Evolutionary conservation across 2,113 vertebrate species (phyloP), one percentile per base, ranked within the genome.

Genomic region (Takifugu bimaculatus): DNA sequence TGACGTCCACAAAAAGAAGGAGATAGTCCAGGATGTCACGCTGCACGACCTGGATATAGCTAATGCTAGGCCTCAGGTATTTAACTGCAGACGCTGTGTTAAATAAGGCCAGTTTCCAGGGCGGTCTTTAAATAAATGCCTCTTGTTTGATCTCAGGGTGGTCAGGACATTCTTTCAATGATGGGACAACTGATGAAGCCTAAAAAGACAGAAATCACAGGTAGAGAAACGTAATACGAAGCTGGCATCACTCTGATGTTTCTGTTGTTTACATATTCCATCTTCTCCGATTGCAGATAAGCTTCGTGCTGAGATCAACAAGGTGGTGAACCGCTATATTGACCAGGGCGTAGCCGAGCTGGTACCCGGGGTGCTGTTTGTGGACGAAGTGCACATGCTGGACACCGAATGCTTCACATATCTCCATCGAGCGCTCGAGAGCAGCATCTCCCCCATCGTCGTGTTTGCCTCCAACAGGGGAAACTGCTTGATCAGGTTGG

Each of bases 121-220:
- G 25, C 11, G 3, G 12, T 50, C 45, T 39, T 3, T n/a, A 35
- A 29, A 13, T 55, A 20, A 60, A 1, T 20, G 4, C 5, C 47
- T 3, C 14, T 49, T 44, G 44, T 76, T 64, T 20, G 27, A 7
- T 75, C 56, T 27, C 80, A 98, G 96, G 97, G 97, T 43, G 97
- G 97, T 6, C 97, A 99, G 78, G 97, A 99, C 69, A 98, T 99
- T 72, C 92, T 99, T 44, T 98, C 96, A 52, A 98, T 98, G 97
- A 99, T 99, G 97, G 97, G 97, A 57, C 97, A 99, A 65, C 67
- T 99, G 65, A 99, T 99, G 96, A 99, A 99, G 75, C 96, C 97
- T 39, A 98, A 97, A 90, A 98, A 98, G 90, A 98, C 97, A 0
- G 97, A 99, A 87, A 99, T 98, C 72, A 99, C 96, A 80, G 96